phyloP scores from a whole-genome alignment of 2,888 invertebrate species.

The Steromphala cineraria region DNA sequence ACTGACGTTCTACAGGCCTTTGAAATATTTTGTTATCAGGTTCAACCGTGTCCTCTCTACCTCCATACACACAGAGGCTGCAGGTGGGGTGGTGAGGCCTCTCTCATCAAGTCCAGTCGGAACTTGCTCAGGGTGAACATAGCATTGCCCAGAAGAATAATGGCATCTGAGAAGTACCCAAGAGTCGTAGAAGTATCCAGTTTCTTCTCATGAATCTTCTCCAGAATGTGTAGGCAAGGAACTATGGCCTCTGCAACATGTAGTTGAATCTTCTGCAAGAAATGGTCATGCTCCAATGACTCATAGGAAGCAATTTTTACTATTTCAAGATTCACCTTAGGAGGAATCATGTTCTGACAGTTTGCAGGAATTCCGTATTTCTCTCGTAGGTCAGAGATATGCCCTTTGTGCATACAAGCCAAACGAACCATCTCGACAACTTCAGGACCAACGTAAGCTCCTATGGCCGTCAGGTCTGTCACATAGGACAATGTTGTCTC shows the following conservation, averaged over 20 bases:
- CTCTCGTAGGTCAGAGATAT: not conserved
- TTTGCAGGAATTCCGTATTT: not conserved
- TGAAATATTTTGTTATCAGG: too few species aligned
- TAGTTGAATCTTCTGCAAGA: not conserved
- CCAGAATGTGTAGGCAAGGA: not conserved
- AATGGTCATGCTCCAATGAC: not conserved
- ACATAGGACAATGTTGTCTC: not conserved
- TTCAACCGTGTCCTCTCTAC: too few species aligned
- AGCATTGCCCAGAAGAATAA: not conserved
- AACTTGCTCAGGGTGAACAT: not conserved
- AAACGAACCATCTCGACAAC: not conserved
- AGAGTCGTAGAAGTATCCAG: not conserved
- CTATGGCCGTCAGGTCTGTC: not conserved
- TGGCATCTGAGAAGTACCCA: not conserved
- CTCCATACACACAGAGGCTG: not conserved
- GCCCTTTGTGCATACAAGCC: not conserved
- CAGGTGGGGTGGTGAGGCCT: not conserved
- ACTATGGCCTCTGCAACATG: not conserved
- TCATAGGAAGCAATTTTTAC: not conserved
- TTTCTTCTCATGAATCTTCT: not conserved
- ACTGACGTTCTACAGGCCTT: too few species aligned
- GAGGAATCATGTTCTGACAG: not conserved
- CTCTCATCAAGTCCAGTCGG: not conserved
- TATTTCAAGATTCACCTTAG: not conserved
- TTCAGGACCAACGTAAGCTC: not conserved